A percentile compares a stretch with the other conserved stretches of the same genome.
These are phyloP conservation scores for Nomada lathburiana DNA, from an alignment of 2,888 invertebrate genomes.

Conservation along the genomic window DNA sequence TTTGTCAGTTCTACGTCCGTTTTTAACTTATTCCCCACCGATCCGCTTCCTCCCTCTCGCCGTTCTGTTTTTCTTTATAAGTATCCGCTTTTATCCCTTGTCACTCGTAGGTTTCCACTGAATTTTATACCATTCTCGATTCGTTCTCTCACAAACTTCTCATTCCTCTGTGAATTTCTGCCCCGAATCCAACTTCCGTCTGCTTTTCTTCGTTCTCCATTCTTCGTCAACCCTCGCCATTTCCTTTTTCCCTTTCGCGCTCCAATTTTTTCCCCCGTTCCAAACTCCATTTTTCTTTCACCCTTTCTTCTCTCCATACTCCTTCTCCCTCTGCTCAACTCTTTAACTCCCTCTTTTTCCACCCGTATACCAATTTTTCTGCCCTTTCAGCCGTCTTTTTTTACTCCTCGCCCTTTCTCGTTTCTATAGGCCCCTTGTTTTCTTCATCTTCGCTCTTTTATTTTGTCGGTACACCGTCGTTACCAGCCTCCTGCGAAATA, in stretches of 20 bases:
- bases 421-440: conserved; percentile 6
- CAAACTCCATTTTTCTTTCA: background rate
- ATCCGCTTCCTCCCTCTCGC: background rate
- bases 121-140: background rate
- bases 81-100: background rate
- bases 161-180: background rate
- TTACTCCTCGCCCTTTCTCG: background rate
- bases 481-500: conserved; percentile 41
- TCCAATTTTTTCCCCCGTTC: conserved; percentile 1
- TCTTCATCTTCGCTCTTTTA: conserved; percentile 28
- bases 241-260: background rate
- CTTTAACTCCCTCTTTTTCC: background rate
- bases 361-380: background rate
- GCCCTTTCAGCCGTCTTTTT: background rate
- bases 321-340: background rate
- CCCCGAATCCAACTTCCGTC: background rate
- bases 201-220: background rate
- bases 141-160: background rate
- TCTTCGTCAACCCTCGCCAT: background rate
- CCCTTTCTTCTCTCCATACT: too few relatives aligned
- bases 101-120: background rate
- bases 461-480: conserved; percentile 2
- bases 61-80: background rate
- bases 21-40: conserved; percentile 24
- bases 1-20: conserved; percentile 38